phyloP scores from a whole-genome alignment of 2,113 vertebrate genomes.

The Bujurquina vittata region DNA sequence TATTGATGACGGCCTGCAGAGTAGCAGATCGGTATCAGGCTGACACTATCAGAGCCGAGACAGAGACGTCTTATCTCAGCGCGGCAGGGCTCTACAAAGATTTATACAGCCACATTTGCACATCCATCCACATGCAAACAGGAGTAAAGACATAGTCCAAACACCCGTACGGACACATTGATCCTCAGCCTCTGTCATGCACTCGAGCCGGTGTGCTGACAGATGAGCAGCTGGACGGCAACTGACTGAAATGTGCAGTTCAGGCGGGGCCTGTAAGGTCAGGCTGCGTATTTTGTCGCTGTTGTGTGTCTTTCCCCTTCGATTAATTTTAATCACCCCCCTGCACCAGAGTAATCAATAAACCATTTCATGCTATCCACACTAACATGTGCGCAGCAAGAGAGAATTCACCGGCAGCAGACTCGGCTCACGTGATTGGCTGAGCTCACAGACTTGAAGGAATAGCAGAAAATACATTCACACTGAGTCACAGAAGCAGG shows the following conservation, averaged over 20 bases:
- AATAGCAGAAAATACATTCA: background rate
- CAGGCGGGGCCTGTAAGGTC: conserved; percentile 22
- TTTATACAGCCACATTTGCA: background rate
- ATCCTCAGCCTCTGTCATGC: background rate
- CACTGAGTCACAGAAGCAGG: background rate
- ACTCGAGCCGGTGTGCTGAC: conserved; percentile 2
- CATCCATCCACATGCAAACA: background rate
- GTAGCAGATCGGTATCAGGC: conserved; percentile 14
- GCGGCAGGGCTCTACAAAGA: conserved; percentile 8
- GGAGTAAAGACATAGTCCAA: background rate
- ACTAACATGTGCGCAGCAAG: conserved; percentile 30
- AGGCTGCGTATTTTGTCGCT: conserved; percentile 17
- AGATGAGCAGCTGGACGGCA: conserved; percentile 21
- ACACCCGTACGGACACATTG: background rate
- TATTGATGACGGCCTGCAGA: conserved; percentile 17
- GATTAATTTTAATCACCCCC: conserved; percentile 59
- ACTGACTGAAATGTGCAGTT: conserved; percentile 57
- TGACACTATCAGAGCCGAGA: conserved; percentile 17
- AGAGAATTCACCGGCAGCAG: conserved; percentile 14
- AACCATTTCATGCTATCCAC: conserved; percentile 61
- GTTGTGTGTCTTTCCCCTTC: conserved; percentile 39
- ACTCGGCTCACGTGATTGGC: background rate
- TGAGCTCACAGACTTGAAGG: background rate
- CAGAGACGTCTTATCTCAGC: conserved; percentile 37
- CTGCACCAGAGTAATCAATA: conserved; percentile 54